Base-by-base conservation (phyloP, 2,113 vertebrate genomes). In the Tenrec ecaudatus region DNA sequence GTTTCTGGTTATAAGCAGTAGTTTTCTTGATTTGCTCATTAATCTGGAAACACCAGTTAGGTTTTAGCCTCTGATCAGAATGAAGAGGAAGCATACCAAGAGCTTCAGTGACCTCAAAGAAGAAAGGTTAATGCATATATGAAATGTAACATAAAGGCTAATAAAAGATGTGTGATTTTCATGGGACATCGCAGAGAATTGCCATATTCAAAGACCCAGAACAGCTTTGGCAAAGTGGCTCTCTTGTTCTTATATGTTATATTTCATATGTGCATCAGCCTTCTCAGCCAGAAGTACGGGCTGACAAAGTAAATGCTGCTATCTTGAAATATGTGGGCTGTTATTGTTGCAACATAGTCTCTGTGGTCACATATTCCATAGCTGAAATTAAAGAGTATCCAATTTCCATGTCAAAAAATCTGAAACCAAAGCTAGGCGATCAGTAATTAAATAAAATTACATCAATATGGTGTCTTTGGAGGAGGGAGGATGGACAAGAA, bases 141-240 rank as follows among this genome's bases (percentile, higher is more conserved):
- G 69, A n/a, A 25, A 10, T 0, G 2, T 0, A 57, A 58, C 47
- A 0, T 6, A 0, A 0, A 2, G 11, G 4, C 36, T 6, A 20
- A 40, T 3, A 5, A 15, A 22, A 75, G 15, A 1, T 9, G 0
- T n/a, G 8, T 43, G 40, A 7, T 38, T 80, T 79, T 15, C 43
- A 40, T 33, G 2, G 14, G 40, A 3, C 31, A 11, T n/a, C 25
- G 25, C 6, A 6, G 53, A 85, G 22, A 53, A 23, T 1, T 25
- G n/a, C 60, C 36, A 73, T 16, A 57, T 22, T 40, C 27, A 68
- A 11, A 38, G 22, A 20, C 20, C 88, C 66, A 33, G 33, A 20
- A 22, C 31, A 22, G 68, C 81, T 22, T 43, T 47, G 79, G 29
- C 75, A 88, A 86, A 57, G 23, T 6, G 1, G 19, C 4, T 14